Base-by-base conservation (phyloP, 2,888 invertebrate genomes). In the Chloroclystis v-ata region DNA sequence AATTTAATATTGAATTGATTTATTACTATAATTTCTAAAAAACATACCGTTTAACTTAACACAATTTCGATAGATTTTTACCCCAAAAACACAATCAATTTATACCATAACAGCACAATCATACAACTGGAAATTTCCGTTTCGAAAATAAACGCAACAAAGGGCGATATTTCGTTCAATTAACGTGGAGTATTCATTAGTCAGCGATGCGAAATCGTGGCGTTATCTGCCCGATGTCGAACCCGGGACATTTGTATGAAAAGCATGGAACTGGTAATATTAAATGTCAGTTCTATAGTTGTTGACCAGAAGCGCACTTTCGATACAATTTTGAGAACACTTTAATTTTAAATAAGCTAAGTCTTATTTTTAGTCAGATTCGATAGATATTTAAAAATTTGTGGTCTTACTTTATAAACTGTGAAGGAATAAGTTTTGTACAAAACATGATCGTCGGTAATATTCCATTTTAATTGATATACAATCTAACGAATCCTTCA, bases 181-280 rank as follows among this genome's bases (percentile, higher is more conserved):
- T 75, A 77, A 65, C 66, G 67, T 60, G 46, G 65, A 68, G 67
- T 69, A 73, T 77, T 72, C 67, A 73, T 75, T 76, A 76, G 66
- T 72, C 78, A 69, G 65, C 61, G 64, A 64, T 65, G 68, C 60
- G 64, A 61, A 71, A 73, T 72, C 65, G 67, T 59, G 57, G 55
- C 59, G 64, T 58, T 70, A 62, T 65, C 62, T 62, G 62, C 57
- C 60, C 59, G 57, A 67, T 49, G 44, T 41, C 49, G 49, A 65
- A 54, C 67, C 42, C 29, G 9, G 13, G 30, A 13, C 13, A 41
- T 41, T 49, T 37, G 24, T 16, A 13, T 26, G 24, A 26, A 25
- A 37, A 37, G 62, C 54, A 69, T 37, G 37, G 14, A 35, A 25
- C 37, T 12, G 37, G 11, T 4, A 14, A 13, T 33, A 33, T 16